phyloP scores from a whole-genome alignment of 2,113 vertebrate genomes.

The Gadus macrocephalus region DNA sequence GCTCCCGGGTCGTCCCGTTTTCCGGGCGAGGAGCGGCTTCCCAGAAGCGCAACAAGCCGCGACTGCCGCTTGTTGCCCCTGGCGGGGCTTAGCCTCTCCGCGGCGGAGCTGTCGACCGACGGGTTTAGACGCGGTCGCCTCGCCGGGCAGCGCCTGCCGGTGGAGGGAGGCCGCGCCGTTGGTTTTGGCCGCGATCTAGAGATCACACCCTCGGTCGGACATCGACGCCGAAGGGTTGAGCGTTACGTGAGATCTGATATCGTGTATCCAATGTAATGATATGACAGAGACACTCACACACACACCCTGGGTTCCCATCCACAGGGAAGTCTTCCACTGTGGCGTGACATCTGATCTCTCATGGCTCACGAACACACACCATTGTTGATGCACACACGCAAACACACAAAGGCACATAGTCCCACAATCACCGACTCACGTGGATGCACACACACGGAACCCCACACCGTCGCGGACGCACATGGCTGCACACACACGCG shows the following conservation, averaged over 20 bases:
- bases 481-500: no score
- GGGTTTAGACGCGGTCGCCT: conserved; percentile 45
- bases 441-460: not conserved
- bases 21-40: conserved; percentile 27
- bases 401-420: not conserved
- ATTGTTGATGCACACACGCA: not conserved
- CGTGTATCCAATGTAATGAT: not conserved
- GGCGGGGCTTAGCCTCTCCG: conserved; percentile 46
- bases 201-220: no score
- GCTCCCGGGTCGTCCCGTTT: conserved; percentile 50
- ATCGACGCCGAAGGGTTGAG: no score
- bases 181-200: no score
- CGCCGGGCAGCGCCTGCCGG: no score
- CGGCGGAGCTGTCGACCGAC: conserved; percentile 42
- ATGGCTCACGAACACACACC: not conserved
- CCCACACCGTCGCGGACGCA: conserved; percentile 18
- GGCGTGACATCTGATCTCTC: conserved; percentile 70
- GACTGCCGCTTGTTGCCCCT: conserved; percentile 57
- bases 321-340: conserved; percentile 18
- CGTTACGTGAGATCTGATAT: not conserved
- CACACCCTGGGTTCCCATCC: conserved; percentile 23
- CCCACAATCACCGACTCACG: not conserved
- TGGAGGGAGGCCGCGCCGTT: no score
- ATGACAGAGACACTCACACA: conserved; percentile 53
- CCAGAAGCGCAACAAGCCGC: conserved; percentile 26